Percentiles rank a stretch among this genome's conserved stretches.
phyloP scores from a whole-genome alignment of 2,888 invertebrate genomes.

The Norana najaformis region DNA sequence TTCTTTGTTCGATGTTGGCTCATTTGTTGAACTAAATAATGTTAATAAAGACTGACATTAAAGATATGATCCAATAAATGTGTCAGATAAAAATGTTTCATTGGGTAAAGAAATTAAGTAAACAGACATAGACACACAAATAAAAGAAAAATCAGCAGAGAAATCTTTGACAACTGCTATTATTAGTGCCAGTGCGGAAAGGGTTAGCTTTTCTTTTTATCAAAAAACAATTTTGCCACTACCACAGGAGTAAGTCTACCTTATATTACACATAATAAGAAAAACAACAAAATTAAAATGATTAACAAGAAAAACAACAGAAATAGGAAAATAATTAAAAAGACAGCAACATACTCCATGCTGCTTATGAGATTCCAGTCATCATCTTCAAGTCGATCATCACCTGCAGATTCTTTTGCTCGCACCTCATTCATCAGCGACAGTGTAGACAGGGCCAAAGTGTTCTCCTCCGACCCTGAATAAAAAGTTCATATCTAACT shows the following conservation, averaged over 20 bases:
- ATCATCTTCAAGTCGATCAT: conserved; percentile 61
- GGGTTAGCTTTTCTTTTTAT: neutral
- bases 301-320: neutral
- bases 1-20: neutral
- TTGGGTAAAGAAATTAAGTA: neutral
- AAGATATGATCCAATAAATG: neutral
- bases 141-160: neutral
- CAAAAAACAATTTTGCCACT: neutral
- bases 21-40: neutral
- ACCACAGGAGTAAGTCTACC: neutral
- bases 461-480: neutral
- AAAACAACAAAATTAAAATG: neutral
- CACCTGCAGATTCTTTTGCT: conserved; percentile 52
- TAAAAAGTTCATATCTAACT: neutral
- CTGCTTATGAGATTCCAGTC: conserved; percentile 57
- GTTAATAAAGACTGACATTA: conserved; percentile 26
- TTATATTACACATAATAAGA: neutral
- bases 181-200: neutral
- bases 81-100: neutral
- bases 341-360: neutral
- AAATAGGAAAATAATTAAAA: neutral
- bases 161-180: neutral
- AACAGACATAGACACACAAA: neutral
- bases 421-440: conserved; percentile 53
- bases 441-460: conserved; percentile 30